Evolutionary conservation across 2,888 invertebrate genomes (phyloP).

Genomic region (Yponomeuta sedellus): DNA sequence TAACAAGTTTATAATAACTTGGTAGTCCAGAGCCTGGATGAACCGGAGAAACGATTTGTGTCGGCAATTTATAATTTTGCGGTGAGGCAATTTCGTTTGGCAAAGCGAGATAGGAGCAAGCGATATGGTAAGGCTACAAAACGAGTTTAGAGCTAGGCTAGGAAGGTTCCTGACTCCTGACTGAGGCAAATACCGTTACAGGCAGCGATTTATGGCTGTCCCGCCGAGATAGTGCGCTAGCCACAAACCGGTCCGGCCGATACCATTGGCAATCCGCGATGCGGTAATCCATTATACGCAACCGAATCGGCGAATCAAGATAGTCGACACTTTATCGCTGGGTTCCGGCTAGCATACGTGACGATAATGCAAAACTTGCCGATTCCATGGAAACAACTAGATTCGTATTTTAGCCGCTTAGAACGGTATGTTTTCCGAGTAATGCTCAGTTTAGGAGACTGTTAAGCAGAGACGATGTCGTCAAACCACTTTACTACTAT

Average conservation of each 20-base stretch:
- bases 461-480: neutral
- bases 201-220: conserved; percentile 48
- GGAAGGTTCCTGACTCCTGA: conserved; percentile 16
- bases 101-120: conserved; percentile 9
- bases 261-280: conserved; percentile 28
- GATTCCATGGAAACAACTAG: neutral
- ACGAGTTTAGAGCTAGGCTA: conserved; percentile 12
- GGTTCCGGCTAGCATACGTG: conserved; percentile 1
- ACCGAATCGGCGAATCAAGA: conserved; percentile 5
- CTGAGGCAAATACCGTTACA: conserved; percentile 49
- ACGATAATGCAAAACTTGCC: neutral
- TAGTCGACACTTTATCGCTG: conserved; percentile 3
- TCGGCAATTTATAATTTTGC: neutral
- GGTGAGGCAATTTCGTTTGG: conserved; percentile 12
- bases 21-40: neutral
- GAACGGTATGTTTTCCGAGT: neutral
- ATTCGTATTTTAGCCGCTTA: neutral
- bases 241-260: conserved; percentile 47
- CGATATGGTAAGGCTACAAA: conserved; percentile 8
- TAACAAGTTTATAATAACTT: conserved; percentile 2
- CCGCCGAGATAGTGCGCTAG: conserved; percentile 50
- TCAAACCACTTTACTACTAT: neutral
- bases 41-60: neutral
- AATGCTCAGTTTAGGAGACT: conserved; percentile 1
- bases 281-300: conserved; percentile 8